These are phyloP conservation scores for Yoshiicerus persimilis DNA, from an alignment of 1,140 invertebrate genomes.

Conservation along the genomic window DNA sequence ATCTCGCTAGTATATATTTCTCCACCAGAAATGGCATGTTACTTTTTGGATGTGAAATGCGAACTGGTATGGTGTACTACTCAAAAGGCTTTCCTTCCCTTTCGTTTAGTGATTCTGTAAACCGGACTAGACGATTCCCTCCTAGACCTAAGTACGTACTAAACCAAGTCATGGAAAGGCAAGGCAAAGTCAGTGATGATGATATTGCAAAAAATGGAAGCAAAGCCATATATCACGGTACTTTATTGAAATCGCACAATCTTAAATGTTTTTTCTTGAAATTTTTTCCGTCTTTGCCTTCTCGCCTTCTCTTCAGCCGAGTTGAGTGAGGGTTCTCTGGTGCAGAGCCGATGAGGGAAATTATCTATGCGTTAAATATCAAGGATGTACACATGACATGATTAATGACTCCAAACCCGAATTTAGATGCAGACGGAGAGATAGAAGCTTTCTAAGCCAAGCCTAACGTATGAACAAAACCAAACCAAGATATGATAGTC, in stretches of 20 bases:
- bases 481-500: neutral
- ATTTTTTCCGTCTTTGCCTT: constrained; percentile 32
- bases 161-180: neutral
- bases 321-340: constrained; percentile 5
- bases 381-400: constrained; percentile 41
- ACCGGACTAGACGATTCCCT: neutral
- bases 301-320: neutral
- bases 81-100: too few relatives aligned
- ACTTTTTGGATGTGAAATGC: neutral
- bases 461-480: neutral
- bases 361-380: constrained; percentile 44
- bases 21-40: neutral
- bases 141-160: neutral
- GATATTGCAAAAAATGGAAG: constrained; percentile 29
- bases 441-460: neutral
- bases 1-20: neutral
- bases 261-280: constrained; percentile 32
- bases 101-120: neutral
- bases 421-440: constrained; percentile 18
- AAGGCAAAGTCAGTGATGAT: constrained; percentile 3
- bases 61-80: neutral
- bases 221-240: constrained; percentile 33
- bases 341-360: constrained; percentile 31
- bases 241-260: constrained; percentile 37
- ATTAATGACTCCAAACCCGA: constrained; percentile 38